phyloP scores from a whole-genome alignment of 2,113 vertebrate genomes.

The Cynoglossus semilaevis region DNA sequence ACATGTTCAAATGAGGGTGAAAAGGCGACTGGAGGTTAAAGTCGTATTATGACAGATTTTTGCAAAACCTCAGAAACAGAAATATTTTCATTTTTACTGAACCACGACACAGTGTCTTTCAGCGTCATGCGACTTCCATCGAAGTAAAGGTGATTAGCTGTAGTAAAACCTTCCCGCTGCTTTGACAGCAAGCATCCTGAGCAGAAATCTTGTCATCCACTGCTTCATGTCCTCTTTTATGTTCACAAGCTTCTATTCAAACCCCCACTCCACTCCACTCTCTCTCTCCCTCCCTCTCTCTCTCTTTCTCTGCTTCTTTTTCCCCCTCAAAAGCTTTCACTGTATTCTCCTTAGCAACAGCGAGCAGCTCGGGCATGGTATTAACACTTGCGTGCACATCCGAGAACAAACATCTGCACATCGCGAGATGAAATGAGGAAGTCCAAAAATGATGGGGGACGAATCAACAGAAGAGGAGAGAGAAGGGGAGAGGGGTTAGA shows the following conservation, averaged over 20 bases:
- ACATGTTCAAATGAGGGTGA: no score
- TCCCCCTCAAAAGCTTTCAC: constrained; percentile 32
- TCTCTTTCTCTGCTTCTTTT: not conserved
- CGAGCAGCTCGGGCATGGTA: constrained; percentile 44
- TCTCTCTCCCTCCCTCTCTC: not conserved
- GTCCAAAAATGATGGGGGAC: constrained; percentile 20
- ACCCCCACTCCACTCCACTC: not conserved
- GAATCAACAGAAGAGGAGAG: not conserved
- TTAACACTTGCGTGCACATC: constrained; percentile 57
- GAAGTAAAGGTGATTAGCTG: constrained; percentile 31
- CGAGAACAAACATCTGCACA: constrained; percentile 63
- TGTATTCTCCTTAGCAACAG: constrained; percentile 76
- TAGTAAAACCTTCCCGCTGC: constrained; percentile 38
- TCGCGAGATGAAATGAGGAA: constrained; percentile 30
- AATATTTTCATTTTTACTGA: no score
- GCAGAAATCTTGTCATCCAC: constrained; percentile 55
- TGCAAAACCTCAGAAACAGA: no score
- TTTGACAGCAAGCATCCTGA: constrained; percentile 55
- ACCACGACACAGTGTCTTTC: no score
- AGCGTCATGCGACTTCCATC: not conserved
- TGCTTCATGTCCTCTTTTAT: constrained; percentile 57
- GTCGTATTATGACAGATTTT: no score
- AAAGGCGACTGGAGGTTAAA: no score
- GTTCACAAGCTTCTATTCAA: constrained; percentile 41
- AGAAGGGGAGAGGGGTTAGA: no score